phyloP scores from a whole-genome alignment of 2,113 vertebrate species.

The Brachyistius frenatus region DNA sequence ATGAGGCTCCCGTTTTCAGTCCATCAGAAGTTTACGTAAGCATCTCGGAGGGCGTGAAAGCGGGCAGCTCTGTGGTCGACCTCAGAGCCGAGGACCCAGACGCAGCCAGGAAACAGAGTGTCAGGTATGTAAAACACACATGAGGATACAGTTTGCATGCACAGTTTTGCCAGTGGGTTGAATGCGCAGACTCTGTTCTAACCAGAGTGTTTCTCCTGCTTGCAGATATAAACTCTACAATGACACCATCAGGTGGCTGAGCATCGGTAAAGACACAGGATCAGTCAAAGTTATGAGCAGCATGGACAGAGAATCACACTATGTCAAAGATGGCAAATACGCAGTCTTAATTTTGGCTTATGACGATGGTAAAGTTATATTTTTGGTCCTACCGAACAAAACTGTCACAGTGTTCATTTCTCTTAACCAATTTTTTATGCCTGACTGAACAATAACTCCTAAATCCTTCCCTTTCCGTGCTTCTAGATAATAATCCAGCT shows the following conservation, averaged over 20 bases:
- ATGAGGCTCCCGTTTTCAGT: conserved; percentile 80
- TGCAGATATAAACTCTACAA: conserved; percentile 85
- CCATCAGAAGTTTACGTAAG: conserved; percentile 66
- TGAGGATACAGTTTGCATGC: too few relatives aligned
- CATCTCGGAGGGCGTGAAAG: conserved; percentile 74
- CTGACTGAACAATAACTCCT: background rate
- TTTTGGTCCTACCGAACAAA: background rate
- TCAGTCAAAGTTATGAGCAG: conserved; percentile 72
- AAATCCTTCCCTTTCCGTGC: background rate
- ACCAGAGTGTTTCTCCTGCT: conserved; percentile 40
- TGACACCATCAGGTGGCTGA: conserved; percentile 86
- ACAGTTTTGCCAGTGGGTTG: background rate
- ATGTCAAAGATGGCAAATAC: conserved; percentile 85
- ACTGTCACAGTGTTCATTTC: background rate
- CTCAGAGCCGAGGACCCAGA: conserved; percentile 88
- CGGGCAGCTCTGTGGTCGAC: conserved; percentile 75
- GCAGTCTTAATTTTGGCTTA: conserved; percentile 84
- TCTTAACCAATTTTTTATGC: background rate
- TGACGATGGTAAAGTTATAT: conserved; percentile 83
- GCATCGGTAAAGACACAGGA: conserved; percentile 81
- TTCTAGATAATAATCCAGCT: conserved; percentile 63
- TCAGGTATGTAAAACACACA: conserved; percentile 76
- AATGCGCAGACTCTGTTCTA: background rate
- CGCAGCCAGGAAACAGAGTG: conserved; percentile 78
- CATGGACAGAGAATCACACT: conserved; percentile 86